Conservation (phyloP, 2,888 invertebrate genomes). For the Phortica okadai region DNA sequence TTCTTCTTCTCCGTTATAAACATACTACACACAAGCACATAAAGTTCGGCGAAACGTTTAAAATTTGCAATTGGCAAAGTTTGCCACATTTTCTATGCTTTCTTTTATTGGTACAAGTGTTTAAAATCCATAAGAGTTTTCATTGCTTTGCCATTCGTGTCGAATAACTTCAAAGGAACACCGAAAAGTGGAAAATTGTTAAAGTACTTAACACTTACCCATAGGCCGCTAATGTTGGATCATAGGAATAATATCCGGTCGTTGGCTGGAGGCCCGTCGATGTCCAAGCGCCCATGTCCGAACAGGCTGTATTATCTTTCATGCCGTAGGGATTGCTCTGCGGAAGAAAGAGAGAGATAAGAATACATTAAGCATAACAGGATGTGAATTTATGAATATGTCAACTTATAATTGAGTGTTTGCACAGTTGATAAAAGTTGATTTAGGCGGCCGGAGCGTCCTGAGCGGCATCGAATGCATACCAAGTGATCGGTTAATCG, state of each 20-base stretch:
- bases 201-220: conserved; percentile 83
- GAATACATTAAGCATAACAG: conserved; percentile 5
- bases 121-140: conserved; percentile 6
- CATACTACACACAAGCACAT: conserved; percentile 51
- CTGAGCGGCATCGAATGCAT: neutral
- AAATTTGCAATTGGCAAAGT: conserved; percentile 47
- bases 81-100: conserved; percentile 8
- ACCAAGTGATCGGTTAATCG: neutral
- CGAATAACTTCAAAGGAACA: neutral
- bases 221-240: conserved; percentile 91
- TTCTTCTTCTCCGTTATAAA: too few species aligned
- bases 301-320: conserved; percentile 88
- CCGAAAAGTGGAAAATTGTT: neutral
- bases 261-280: conserved; percentile 93
- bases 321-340: conserved; percentile 94
- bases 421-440: neutral
- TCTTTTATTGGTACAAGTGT: conserved; percentile 14
- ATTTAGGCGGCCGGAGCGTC: neutral
- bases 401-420: conserved; percentile 27
- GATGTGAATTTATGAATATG: neutral
- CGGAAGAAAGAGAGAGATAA: neutral
- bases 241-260: conserved; percentile 94
- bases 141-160: neutral
- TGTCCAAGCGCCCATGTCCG: conserved; percentile 94
- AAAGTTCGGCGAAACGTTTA: conserved; percentile 61